phyloP scores from a whole-genome alignment of 2,888 invertebrate species.

The Microctonus aethiopoides region DNA sequence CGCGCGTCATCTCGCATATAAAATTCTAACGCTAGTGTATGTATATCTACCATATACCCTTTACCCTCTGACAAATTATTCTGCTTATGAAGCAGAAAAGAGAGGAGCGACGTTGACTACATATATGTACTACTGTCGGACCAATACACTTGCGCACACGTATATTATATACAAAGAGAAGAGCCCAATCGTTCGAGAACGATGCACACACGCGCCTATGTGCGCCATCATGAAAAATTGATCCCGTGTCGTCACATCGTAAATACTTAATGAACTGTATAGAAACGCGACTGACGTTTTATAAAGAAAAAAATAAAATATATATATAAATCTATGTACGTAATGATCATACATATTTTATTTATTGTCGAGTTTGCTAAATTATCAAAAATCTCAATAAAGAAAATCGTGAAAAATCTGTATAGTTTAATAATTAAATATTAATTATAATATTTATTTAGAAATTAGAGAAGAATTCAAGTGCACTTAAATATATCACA shows the following conservation, averaged over 20 bases:
- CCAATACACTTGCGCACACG: slow-evolving; percentile 17
- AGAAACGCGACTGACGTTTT: slow-evolving; percentile 38
- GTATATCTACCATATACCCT: not conserved
- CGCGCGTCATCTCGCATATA: no score
- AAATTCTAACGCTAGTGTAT: slow-evolving; percentile 25
- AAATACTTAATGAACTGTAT: slow-evolving; percentile 57
- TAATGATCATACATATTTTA: not conserved
- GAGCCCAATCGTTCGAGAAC: slow-evolving; percentile 14
- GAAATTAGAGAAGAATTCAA: no score
- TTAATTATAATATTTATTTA: no score
- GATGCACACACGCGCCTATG: slow-evolving; percentile 4
- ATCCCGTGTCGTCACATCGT: slow-evolving; percentile 55
- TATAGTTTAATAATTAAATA: no score
- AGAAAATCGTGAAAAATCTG: no score
- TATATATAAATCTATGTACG: not conserved
- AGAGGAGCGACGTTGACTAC: slow-evolving; percentile 34
- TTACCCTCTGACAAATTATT: slow-evolving; percentile 46
- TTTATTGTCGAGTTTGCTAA: no score
- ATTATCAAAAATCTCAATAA: no score
- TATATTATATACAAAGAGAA: slow-evolving; percentile 29
- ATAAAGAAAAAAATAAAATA: no score
- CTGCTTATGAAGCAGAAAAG: slow-evolving; percentile 45
- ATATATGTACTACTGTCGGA: no score
- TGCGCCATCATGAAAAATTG: slow-evolving; percentile 47
- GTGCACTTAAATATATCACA: no score